These are phyloP conservation scores for Agonopterix arenella DNA, from an alignment of 2,888 invertebrate genomes.

Conservation along the genomic window DNA sequence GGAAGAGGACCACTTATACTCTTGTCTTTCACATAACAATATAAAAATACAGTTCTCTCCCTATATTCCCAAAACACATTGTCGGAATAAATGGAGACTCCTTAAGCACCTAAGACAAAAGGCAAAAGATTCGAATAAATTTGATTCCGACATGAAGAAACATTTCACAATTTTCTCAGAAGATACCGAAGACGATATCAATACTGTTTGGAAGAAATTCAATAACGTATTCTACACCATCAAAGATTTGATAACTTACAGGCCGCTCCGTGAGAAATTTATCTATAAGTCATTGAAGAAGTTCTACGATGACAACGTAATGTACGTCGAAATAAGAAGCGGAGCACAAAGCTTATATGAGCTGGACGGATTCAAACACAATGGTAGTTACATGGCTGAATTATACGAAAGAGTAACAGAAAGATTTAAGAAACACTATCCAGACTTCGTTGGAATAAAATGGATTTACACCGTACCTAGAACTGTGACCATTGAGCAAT, in stretches of 20 bases:
- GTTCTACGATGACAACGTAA: conserved; percentile 80
- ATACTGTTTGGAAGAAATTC: conserved; percentile 78
- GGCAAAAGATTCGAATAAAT: conserved; percentile 49
- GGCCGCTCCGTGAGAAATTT: conserved; percentile 80
- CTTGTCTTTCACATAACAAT: conserved; percentile 44
- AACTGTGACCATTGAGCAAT: conserved; percentile 39
- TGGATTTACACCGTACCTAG: conserved; percentile 82
- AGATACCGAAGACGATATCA: conserved; percentile 60
- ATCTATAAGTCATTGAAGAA: conserved; percentile 79
- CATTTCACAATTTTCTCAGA: conserved; percentile 65
- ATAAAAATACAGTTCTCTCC: conserved; percentile 41
- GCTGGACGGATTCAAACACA: conserved; percentile 76
- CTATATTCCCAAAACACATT: conserved; percentile 26
- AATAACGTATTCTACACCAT: conserved; percentile 72
- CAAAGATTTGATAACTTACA: conserved; percentile 73
- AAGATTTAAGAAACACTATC: conserved; percentile 75
- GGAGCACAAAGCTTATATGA: conserved; percentile 80
- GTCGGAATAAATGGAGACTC: conserved; percentile 57
- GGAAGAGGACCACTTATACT: conserved; percentile 75
- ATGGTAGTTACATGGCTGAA: conserved; percentile 69
- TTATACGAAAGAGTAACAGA: conserved; percentile 75
- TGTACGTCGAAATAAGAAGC: conserved; percentile 82
- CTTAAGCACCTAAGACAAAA: conserved; percentile 55
- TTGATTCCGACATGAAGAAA: conserved; percentile 71
- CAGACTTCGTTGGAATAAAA: conserved; percentile 81